Conservation (phyloP, 2,113 vertebrate species). For the Callithrix jacchus region DNA sequence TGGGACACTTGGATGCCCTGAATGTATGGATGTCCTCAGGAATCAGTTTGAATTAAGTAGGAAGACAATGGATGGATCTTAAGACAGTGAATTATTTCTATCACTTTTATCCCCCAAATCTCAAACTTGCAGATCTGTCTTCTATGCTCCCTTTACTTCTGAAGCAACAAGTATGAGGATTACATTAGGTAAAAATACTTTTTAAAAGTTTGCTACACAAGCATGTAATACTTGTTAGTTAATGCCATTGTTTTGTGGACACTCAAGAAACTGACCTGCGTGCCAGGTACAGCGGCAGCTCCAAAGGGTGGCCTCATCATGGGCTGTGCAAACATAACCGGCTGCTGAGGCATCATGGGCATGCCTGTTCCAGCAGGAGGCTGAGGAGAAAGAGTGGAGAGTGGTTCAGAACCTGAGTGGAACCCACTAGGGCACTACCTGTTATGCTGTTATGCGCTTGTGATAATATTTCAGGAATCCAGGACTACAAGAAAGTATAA, state of each 20-base stretch:
- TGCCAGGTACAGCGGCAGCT: conserved; percentile 88
- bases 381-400: conserved; percentile 76
- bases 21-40: not conserved
- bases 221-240: not conserved
- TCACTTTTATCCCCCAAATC: not conserved
- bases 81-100: not conserved
- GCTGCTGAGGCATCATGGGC: conserved; percentile 93
- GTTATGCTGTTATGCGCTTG: not conserved
- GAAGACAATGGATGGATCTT: not conserved
- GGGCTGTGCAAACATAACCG: conserved; percentile 96
- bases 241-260: not conserved
- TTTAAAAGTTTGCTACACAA: not conserved
- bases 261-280: conserved; percentile 85
- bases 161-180: not conserved
- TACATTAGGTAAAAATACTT: not conserved
- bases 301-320: conserved; percentile 96
- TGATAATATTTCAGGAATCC: not conserved
- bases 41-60: not conserved
- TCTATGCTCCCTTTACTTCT: not conserved
- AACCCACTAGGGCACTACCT: not conserved
- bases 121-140: not conserved
- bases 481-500: not conserved
- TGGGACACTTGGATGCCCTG: not conserved
- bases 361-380: conserved; percentile 89
- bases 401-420: not conserved